These are phyloP conservation scores for Mesorhabditis sp. DNA, from an alignment of 2,888 invertebrate genomes.

Conservation along the genomic window DNA sequence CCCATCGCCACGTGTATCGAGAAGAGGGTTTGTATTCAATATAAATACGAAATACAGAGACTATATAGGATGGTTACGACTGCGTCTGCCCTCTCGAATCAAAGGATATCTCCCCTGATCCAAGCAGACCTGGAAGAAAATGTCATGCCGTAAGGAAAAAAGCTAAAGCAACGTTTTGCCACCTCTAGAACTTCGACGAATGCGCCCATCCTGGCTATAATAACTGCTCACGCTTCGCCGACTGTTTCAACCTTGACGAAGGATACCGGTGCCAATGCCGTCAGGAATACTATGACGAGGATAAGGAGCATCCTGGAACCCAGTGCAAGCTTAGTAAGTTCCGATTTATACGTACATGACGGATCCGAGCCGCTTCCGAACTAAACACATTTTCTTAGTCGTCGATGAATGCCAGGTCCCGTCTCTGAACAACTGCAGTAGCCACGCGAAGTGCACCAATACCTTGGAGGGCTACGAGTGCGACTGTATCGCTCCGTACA, in stretches of 20 bases:
- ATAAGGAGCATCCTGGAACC: constrained; percentile 40
- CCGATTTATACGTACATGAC: not conserved
- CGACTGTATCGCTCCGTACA: constrained; percentile 38
- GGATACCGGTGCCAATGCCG: constrained; percentile 49
- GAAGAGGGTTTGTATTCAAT: constrained; percentile 13
- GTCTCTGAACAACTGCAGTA: constrained; percentile 44
- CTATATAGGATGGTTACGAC: constrained; percentile 41
- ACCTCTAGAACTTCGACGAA: constrained; percentile 36
- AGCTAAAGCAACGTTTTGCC: not conserved
- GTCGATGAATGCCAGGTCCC: constrained; percentile 44
- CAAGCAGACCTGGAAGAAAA: constrained; percentile 40
- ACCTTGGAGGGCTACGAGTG: constrained; percentile 53
- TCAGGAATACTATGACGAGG: constrained; percentile 46
- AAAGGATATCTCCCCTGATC: constrained; percentile 47
- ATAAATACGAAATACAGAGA: constrained; percentile 7
- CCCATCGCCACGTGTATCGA: constrained; percentile 41
- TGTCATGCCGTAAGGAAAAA: constrained; percentile 28
- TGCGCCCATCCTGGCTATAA: constrained; percentile 48
- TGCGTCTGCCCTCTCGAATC: constrained; percentile 39
- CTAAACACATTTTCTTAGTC: constrained; percentile 24
- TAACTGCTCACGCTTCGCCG: constrained; percentile 53
- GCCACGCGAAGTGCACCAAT: constrained; percentile 54
- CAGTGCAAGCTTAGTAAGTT: constrained; percentile 47
- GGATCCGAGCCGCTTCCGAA: not conserved
- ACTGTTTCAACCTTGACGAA: constrained; percentile 45